A percentile compares a stretch with the other conserved stretches of the same genome.
Conservation (phyloP, 2,888 invertebrate species). For the Amiota minor region DNA sequence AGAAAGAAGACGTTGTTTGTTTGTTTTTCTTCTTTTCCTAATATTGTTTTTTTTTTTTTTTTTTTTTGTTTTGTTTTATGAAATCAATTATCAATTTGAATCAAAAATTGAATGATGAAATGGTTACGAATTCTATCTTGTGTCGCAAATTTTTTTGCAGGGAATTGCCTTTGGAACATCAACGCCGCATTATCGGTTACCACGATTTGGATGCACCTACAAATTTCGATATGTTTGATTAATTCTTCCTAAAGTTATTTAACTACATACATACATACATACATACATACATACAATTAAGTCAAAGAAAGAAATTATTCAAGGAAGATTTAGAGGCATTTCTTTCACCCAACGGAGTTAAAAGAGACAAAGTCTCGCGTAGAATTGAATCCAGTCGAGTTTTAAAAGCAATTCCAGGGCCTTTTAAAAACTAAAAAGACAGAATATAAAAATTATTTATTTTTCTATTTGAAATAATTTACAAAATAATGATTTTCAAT, state of each 20-base stretch:
- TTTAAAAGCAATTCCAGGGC: conserved; percentile 52
- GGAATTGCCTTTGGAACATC: conserved; percentile 79
- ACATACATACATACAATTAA: conserved; percentile 15
- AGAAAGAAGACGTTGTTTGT: conserved; percentile 16
- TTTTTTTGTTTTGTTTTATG: conserved; percentile 47
- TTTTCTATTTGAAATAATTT: conserved; percentile 31
- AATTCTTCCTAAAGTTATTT: conserved; percentile 42
- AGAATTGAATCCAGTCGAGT: conserved; percentile 43
- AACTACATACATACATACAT: conserved; percentile 8
- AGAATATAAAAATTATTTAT: conserved; percentile 35
- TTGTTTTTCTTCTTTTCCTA: conserved; percentile 37
- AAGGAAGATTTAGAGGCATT: too few species aligned
- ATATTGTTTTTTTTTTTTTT: conserved; percentile 49
- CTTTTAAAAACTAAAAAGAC: conserved; percentile 38
- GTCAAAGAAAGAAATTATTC: conserved; percentile 31
- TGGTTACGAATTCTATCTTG: conserved; percentile 65
- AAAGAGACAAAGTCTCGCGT: conserved; percentile 28
- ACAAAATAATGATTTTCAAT: neutral
- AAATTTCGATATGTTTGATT: conserved; percentile 81
- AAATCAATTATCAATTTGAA: neutral
- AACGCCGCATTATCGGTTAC: conserved; percentile 88
- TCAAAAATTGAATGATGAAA: conserved; percentile 45
- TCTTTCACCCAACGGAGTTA: too few species aligned
- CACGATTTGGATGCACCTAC: conserved; percentile 93
- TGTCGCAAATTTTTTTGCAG: conserved; percentile 77